These are phyloP conservation scores for Drosophila nr. perissopoda DNA, from an alignment of 2,888 invertebrate species.

Conservation along the genomic window DNA sequence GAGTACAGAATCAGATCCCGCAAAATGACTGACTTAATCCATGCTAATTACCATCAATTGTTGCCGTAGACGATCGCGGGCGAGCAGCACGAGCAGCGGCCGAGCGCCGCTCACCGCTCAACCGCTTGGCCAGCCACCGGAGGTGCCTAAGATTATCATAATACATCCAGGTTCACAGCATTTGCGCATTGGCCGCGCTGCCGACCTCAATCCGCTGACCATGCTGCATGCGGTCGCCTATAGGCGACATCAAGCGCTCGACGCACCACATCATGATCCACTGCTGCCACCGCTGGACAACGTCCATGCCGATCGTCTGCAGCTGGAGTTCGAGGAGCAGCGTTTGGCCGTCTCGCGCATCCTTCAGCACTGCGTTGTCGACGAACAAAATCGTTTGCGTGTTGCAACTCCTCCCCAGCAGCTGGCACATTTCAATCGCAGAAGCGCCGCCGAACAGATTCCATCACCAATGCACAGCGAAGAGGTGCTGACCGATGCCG, in stretches of 20 bases:
- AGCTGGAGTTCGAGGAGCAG: slow-evolving; percentile 92
- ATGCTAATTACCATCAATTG: slow-evolving; percentile 2
- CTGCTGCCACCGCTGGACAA: slow-evolving; percentile 65
- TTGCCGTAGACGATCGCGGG: slow-evolving; percentile 62
- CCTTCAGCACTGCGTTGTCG: slow-evolving; percentile 91
- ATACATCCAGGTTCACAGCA: slow-evolving; percentile 97
- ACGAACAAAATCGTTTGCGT: slow-evolving; percentile 92
- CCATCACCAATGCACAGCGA: slow-evolving; percentile 57
- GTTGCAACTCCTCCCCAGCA: slow-evolving; percentile 95
- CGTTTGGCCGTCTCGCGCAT: slow-evolving; percentile 93
- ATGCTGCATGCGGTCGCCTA: slow-evolving; percentile 89
- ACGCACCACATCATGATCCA: slow-evolving; percentile 80
- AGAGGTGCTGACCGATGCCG: slow-evolving; percentile 12
- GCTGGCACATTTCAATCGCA: slow-evolving; percentile 93
- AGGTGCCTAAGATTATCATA: slow-evolving; percentile 93
- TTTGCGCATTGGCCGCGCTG: slow-evolving; percentile 95
- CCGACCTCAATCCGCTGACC: slow-evolving; percentile 94
- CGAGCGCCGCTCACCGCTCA: slow-evolving; percentile 36
- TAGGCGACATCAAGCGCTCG: slow-evolving; percentile 84
- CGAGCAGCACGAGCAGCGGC: slow-evolving; percentile 74
- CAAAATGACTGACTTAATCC: background rate
- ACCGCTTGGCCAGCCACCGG: slow-evolving; percentile 55
- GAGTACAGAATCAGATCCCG: slow-evolving; percentile 7
- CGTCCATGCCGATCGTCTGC: slow-evolving; percentile 76
- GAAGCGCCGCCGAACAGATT: slow-evolving; percentile 90